Evolutionary conservation across 30 jellyfish, hydroid and myxozoan species (phyloP).

Genomic region (Phacellophora camtschatica): DNA sequence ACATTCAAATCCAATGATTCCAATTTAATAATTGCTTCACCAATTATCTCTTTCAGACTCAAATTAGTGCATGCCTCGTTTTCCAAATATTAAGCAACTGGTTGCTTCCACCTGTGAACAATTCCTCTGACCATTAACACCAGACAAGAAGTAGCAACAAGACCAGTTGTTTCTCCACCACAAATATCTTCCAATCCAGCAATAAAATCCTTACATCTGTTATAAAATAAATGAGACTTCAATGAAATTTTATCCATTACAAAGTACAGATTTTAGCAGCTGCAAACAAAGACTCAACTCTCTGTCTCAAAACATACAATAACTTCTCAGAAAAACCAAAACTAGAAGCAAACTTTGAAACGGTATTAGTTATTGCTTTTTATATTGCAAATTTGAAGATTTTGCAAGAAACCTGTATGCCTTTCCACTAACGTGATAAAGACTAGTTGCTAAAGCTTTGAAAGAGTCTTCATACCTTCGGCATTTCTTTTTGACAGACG

Average conservation of each 20-base stretch:
- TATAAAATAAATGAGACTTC: constrained; percentile 38
- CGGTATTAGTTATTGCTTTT: too few species aligned
- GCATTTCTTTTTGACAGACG: not conserved
- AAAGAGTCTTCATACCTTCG: constrained; percentile 24
- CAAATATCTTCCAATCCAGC: constrained; percentile 40
- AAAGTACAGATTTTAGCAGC: constrained; percentile 4
- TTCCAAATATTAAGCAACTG: constrained; percentile 15
- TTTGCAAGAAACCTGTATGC: constrained; percentile 32
- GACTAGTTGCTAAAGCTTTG: constrained; percentile 34
- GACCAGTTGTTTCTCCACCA: constrained; percentile 15
- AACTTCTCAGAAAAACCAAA: constrained; percentile 38
- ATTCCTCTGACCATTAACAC: constrained; percentile 32
- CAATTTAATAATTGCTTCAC: not conserved
- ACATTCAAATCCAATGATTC: constrained; percentile 24
- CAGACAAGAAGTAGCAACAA: constrained; percentile 31
- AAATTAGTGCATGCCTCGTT: constrained; percentile 18
- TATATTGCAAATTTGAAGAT: too few species aligned
- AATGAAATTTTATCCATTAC: constrained; percentile 53
- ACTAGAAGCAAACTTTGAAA: constrained; percentile 40
- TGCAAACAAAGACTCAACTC: constrained; percentile 13
- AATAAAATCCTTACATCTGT: not conserved
- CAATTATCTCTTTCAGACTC: not conserved
- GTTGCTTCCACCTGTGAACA: constrained; percentile 43
- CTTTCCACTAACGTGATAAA: constrained; percentile 44
- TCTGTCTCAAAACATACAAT: constrained; percentile 2